These are phyloP conservation scores for Atractosteus spatula DNA, from an alignment of 2,113 vertebrate species.

Conservation along the genomic window DNA sequence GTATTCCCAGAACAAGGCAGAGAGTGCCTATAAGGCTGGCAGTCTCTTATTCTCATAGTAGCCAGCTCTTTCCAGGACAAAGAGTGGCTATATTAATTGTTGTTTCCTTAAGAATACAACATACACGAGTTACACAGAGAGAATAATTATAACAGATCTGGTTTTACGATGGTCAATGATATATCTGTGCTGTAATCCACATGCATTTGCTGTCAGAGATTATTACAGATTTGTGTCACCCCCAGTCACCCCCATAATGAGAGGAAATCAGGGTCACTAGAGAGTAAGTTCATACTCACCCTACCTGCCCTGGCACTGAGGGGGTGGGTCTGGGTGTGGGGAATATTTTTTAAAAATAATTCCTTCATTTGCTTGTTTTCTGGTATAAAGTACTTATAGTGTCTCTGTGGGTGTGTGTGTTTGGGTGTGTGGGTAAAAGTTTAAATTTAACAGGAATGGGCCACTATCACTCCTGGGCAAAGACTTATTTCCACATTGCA, in stretches of 20 bases:
- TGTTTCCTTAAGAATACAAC: too few relatives aligned
- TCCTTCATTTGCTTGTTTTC: too few relatives aligned
- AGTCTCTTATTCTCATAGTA: too few relatives aligned
- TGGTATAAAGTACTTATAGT: conserved; percentile 15
- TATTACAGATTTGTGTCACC: conserved; percentile 25
- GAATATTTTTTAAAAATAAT: too few relatives aligned
- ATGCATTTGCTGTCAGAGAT: conserved; percentile 15
- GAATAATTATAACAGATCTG: conserved; percentile 21
- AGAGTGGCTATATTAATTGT: too few relatives aligned
- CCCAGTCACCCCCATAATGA: conserved; percentile 23
- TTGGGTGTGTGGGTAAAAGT: conserved; percentile 4
- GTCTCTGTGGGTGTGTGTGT: conserved; percentile 11
- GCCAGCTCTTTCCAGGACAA: too few relatives aligned
- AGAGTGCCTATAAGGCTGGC: too few relatives aligned
- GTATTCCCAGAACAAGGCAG: too few relatives aligned
- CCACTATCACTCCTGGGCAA: too few relatives aligned
- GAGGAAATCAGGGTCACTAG: conserved; percentile 32
- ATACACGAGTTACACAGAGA: conserved; percentile 22
- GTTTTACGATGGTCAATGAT: conserved; percentile 33
- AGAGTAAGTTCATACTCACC: conserved; percentile 6
- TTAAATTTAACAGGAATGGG: too few relatives aligned
- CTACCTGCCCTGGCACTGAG: conserved; percentile 14
- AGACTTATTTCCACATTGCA: background rate
- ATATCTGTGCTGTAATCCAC: background rate
- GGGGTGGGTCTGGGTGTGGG: background rate